Percentiles rank a stretch among this genome's conserved stretches.
Evolutionary conservation across 2,113 vertebrate genomes (phyloP).

Genomic region (Erythrocebus patas): DNA sequence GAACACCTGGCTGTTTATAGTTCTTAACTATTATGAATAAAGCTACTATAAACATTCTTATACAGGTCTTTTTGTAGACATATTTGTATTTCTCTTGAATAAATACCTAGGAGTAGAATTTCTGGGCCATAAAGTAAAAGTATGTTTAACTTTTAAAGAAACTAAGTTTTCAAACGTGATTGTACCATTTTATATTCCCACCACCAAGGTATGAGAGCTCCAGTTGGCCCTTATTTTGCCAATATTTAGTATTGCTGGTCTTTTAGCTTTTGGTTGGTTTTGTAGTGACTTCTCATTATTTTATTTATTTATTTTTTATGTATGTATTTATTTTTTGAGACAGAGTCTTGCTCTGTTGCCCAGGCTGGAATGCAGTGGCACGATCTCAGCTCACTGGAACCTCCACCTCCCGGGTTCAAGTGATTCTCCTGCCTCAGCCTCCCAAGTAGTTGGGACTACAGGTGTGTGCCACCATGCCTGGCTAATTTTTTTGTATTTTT

Average conservation of each 20-base stretch:
- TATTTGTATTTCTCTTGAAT: not conserved
- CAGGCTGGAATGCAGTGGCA: too few relatives aligned
- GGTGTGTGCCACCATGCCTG: too few relatives aligned
- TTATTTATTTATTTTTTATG: too few relatives aligned
- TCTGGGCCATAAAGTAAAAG: not conserved
- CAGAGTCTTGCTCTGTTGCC: too few relatives aligned
- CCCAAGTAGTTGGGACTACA: too few relatives aligned
- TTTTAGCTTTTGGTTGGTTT: not conserved
- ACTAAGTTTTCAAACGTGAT: not conserved
- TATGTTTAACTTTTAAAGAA: not conserved
- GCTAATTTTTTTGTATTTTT: too few relatives aligned
- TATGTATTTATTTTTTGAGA: not conserved
- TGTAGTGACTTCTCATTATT: not conserved
- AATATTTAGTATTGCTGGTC: not conserved
- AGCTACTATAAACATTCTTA: not conserved
- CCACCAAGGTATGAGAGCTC: not conserved
- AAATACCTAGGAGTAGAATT: not conserved
- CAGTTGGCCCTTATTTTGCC: not conserved
- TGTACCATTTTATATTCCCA: not conserved
- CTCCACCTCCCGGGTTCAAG: too few relatives aligned
- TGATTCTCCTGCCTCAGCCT: too few relatives aligned
- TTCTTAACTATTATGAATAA: not conserved
- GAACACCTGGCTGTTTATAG: not conserved
- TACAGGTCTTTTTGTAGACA: not conserved
- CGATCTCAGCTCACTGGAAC: too few relatives aligned